Evolutionary conservation across 2,113 vertebrate genomes (phyloP).

Genomic region (Podilymbus podiceps): DNA sequence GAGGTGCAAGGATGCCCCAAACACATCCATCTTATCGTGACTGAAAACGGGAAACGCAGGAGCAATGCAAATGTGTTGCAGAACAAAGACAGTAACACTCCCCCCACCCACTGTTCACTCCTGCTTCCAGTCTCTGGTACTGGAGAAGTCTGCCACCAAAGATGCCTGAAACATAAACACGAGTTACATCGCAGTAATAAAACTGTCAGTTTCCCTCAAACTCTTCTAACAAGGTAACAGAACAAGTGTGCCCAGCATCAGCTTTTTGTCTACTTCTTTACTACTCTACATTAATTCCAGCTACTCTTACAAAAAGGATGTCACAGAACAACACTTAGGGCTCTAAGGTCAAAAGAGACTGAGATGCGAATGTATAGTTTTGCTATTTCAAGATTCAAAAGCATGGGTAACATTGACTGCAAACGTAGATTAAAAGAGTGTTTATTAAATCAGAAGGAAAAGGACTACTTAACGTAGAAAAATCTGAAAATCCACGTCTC

Average conservation of each 20-base stretch:
- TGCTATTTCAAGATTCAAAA: background rate
- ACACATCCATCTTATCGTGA: background rate
- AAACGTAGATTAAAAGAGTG: background rate
- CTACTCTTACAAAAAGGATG: background rate
- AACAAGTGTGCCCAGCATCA: background rate
- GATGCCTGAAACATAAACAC: background rate
- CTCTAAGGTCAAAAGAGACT: background rate
- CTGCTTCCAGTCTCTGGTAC: accelerated
- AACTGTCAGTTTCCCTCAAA: background rate
- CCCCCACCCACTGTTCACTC: background rate
- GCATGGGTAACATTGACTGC: background rate
- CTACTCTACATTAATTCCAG: background rate
- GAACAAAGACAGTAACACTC: background rate
- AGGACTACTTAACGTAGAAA: background rate
- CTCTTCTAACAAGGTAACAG: background rate
- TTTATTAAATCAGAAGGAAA: background rate
- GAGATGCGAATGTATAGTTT: background rate
- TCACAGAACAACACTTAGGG: background rate
- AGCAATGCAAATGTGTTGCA: background rate
- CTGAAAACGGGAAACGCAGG: background rate
- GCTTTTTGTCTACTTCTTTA: background rate
- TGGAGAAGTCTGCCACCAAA: background rate
- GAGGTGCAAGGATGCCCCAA: background rate
- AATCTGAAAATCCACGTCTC: background rate
- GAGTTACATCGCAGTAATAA: background rate